Base-by-base conservation (phyloP, 2,888 invertebrate genomes). In the Drosophila tripunctata region DNA sequence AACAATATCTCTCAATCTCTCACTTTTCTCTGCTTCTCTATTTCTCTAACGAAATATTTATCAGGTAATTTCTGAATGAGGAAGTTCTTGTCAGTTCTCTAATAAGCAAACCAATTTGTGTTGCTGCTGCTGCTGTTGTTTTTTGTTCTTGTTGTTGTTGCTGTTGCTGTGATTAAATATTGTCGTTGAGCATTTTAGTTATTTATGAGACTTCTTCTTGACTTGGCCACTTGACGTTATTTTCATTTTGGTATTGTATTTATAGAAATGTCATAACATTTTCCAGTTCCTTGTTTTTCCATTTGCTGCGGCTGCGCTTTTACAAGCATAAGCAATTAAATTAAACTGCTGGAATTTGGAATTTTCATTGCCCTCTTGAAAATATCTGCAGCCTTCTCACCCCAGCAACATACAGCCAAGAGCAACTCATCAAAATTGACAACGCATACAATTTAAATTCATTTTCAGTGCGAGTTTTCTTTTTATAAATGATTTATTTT, bases 211-310 rank as follows among this genome's bases (percentile, higher is more conserved):
- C 52, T 38, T 21, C 33, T 24, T 41, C 50, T 7, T 17, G 17
- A 27, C 12, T 35, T 10, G 40, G 30, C 72, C 72, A 72, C 67
- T 71, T 72, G 70, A 72, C 72, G 10, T 27, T n/a, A 70, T 72
- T 66, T 62, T 30, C 31, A 8, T 48, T 17, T 17, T 15, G 22
- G 43, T 17, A 45, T 30, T 36, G 22, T 72, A 78, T 82, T 78
- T 78, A 79, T 78, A 82, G 79, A 72, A 82, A 72, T 82, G 78
- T 78, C 83, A 78, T 79, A 82, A 75, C 61, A 78, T 80, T 74
- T 80, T 60, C 44, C 43, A 50, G 55, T 22, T n/a, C n/a, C n/a
- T n/a, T 45, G 71, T 10, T 31, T 50, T 15, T 48, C 21, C 21
- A 8, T 7, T 30, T n/a, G 58, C 44, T 52, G 27, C 35, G 35